Conservation (phyloP, 2,888 invertebrate genomes). For the Leucozona laternaria region DNA sequence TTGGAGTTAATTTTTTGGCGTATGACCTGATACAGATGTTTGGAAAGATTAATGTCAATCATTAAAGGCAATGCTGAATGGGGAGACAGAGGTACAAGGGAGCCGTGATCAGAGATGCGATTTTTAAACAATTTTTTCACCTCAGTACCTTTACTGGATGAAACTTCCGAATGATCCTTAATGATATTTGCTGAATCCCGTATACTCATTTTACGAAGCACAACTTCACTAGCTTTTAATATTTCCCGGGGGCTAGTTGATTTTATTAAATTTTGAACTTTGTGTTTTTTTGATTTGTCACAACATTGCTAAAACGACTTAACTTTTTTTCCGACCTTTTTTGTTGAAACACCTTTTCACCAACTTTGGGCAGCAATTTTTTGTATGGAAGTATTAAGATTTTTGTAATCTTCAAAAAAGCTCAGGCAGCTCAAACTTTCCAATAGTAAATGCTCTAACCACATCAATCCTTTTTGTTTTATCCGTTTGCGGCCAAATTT, state of each 20-base stretch:
- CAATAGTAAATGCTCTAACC: not conserved
- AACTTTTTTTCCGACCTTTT: not conserved
- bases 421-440: not conserved
- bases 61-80: not conserved
- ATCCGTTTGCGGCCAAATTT: not conserved
- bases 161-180: too few relatives aligned
- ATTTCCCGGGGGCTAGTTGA: not conserved
- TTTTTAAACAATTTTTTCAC: not conserved
- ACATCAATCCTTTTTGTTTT: not conserved
- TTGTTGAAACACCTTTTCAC: not conserved
- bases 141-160: too few relatives aligned
- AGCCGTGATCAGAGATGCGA: too few relatives aligned
- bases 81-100: too few relatives aligned
- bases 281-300: too few relatives aligned
- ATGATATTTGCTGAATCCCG: conserved; percentile 1
- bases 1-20: not conserved
- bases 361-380: not conserved
- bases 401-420: not conserved
- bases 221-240: too few relatives aligned
- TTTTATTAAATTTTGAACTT: not conserved
- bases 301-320: too few relatives aligned
- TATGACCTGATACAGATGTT: not conserved
- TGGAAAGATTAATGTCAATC: not conserved
- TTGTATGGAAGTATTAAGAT: not conserved
- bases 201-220: conserved; percentile 6